Evolutionary conservation across 2,113 vertebrate genomes (phyloP).

Genomic region (Campylomormyrus tamandua): DNA sequence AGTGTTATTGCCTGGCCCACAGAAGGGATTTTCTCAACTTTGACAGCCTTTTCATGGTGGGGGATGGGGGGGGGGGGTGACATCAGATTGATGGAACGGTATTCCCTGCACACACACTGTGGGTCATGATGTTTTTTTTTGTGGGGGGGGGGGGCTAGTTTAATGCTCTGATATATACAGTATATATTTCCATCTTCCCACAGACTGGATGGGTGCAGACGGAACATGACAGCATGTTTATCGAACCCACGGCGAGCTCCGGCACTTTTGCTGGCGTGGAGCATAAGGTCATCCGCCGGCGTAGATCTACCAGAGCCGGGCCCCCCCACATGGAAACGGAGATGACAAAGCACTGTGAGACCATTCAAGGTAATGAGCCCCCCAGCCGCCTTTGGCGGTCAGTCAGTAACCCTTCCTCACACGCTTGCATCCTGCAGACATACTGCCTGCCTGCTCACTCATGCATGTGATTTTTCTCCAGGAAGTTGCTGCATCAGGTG

Average conservation of each 20-base stretch:
- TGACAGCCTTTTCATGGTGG: not conserved
- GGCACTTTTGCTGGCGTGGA: conserved; percentile 64
- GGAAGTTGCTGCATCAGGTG: not conserved
- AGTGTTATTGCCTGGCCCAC: not conserved
- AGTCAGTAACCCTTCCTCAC: not conserved
- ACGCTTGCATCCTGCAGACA: not conserved
- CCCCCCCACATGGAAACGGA: not conserved
- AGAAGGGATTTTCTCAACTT: not conserved
- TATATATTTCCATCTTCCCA: conserved; percentile 32
- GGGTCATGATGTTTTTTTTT: not conserved
- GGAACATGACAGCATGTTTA: conserved; percentile 71
- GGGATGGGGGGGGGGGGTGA: not conserved
- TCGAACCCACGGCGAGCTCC: conserved; percentile 70
- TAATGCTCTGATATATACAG: not conserved
- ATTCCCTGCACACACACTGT: not conserved
- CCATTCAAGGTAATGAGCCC: conserved; percentile 69
- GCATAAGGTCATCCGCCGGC: conserved; percentile 65
- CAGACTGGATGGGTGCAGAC: conserved; percentile 84
- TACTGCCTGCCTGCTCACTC: not conserved
- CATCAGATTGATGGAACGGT: not conserved
- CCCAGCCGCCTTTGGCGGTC: not conserved
- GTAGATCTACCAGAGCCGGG: conserved; percentile 41
- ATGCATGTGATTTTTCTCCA: not conserved
- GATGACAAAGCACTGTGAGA: conserved; percentile 54
- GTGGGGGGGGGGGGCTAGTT: not conserved